Conservation (phyloP, 2,888 invertebrate species). For the Agrotis puta region DNA sequence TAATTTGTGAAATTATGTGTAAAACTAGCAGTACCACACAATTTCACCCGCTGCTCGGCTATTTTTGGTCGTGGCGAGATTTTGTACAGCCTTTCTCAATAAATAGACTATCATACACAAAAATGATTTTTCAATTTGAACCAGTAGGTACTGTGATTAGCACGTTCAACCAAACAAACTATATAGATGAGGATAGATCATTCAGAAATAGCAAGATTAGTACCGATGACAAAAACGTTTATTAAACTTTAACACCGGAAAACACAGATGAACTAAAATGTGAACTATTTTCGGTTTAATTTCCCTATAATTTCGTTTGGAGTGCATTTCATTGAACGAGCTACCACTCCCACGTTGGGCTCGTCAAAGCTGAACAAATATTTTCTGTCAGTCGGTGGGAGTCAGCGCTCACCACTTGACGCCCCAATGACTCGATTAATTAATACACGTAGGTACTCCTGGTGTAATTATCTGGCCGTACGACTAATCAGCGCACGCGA, state of each 20-base stretch:
- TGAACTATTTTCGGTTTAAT: slow-evolving; percentile 57
- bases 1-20: neutral
- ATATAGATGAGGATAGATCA: neutral
- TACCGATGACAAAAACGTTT: no score
- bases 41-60: no score
- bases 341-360: slow-evolving; percentile 42
- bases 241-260: no score
- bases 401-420: slow-evolving; percentile 52
- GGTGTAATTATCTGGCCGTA: slow-evolving; percentile 74
- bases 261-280: neutral
- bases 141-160: no score
- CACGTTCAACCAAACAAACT: no score
- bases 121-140: no score
- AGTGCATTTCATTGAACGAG: slow-evolving; percentile 67
- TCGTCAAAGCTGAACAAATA: slow-evolving; percentile 77
- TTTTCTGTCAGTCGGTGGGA: slow-evolving; percentile 69
- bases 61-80: no score
- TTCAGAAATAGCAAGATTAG: neutral
- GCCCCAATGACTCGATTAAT: slow-evolving; percentile 74
- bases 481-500: slow-evolving; percentile 68
- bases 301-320: slow-evolving; percentile 64
- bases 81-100: no score
- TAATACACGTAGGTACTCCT: slow-evolving; percentile 59
- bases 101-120: no score
- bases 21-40: neutral